phyloP scores from a whole-genome alignment of 2,888 invertebrate species.

The Mesorhabditis sp. region DNA sequence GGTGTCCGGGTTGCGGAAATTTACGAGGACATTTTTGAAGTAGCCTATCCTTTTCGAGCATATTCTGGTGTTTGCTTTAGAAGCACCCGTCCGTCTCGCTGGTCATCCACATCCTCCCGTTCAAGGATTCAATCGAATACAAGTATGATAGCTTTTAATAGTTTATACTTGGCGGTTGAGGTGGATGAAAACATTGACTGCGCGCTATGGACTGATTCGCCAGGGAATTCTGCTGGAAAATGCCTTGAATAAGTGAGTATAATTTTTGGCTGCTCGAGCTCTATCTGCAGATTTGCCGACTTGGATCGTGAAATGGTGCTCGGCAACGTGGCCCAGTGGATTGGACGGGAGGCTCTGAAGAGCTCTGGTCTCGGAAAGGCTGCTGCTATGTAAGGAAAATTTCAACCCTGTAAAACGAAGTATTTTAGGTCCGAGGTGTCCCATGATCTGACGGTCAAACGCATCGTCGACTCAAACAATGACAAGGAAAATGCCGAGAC shows the following conservation, averaged over 20 bases:
- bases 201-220: conserved; percentile 39
- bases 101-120: conserved; percentile 50
- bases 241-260: conserved; percentile 17
- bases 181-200: background rate
- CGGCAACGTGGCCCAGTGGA: conserved; percentile 2
- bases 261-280: too few species aligned
- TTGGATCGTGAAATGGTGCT: background rate
- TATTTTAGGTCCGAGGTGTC: too few species aligned
- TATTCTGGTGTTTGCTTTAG: conserved; percentile 11
- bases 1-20: background rate
- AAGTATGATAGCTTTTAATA: conserved; percentile 37
- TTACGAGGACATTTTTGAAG: background rate
- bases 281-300: background rate
- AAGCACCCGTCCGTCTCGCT: conserved; percentile 37
- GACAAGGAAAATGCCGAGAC: too few species aligned
- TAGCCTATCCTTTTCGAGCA: too few species aligned
- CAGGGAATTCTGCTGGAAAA: conserved; percentile 52
- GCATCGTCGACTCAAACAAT: too few species aligned
- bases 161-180: conserved; percentile 10
- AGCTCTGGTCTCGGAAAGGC: background rate
- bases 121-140: conserved; percentile 41
- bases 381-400: background rate
- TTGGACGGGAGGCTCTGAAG: background rate
- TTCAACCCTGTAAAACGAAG: too few species aligned
- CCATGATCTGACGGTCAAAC: too few species aligned